Base-by-base conservation (phyloP, 2,113 vertebrate species). In the Oryzias javanicus region DNA sequence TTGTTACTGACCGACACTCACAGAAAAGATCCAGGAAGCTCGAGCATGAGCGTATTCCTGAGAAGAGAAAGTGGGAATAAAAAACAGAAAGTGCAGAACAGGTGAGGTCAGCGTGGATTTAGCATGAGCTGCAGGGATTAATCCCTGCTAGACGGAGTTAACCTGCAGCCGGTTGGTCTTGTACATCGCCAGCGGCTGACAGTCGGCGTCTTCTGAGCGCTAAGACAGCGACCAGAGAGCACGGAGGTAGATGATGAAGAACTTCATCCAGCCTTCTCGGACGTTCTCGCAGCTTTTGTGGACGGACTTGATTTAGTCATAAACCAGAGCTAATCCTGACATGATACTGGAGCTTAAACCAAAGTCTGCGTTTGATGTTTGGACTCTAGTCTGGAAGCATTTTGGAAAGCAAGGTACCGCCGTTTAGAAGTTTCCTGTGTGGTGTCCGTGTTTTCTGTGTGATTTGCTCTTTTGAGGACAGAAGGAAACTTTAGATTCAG, bases 91-190 rank as follows among this genome's bases (percentile, higher is more conserved):
- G 13, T 24, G 58, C 6, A 70, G 64, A 84, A 66, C 87, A 86
- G 83, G 55, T 85, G 71, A 72, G 67, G 79, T 72, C 64, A 74
- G 40, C 45, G 8, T 27, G 70, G 83, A 82, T 85, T 88, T 85
- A 84, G 76, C 55, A n/a, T 73, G 76, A 80, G 64, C 78, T 42
- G 63, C 29, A 5, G 73, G 82, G 89, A 90, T 90, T 89, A 89
- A 13, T 27, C 25, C 46, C 56, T 40, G 64, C 78, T 72, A 82
- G 62, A 72, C 29, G 8, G 72, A 53, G 80, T 77, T 82, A 84
- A 67, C 52, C 64, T 16, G 42, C 25, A 66, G 49, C 47, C 64
- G 65, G 74, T 42, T 4, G 76, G 57, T 51, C 60, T 79, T 76
- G 60, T 53, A 58, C 55, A 16, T 14, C 45, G 13, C 67, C 42